Base-by-base conservation (phyloP, 1,140 invertebrate species). In the Cydia splendana region DNA sequence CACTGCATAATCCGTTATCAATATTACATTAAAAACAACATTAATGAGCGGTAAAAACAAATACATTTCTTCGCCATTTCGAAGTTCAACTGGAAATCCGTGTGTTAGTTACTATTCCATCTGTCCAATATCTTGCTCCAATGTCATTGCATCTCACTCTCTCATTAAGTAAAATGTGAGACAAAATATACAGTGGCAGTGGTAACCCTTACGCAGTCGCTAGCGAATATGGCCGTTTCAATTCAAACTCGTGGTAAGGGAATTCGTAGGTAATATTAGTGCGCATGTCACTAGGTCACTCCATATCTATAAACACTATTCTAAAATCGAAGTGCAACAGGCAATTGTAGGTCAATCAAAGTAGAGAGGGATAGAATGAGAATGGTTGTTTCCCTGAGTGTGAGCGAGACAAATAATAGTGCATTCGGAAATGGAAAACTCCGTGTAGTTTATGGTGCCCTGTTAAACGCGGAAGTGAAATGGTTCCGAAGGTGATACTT, bases 201-300 rank as follows among this genome's bases (percentile, higher is more conserved):
- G n/a, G n/a, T n/a, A n/a, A n/a, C n/a, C n/a, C n/a, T 2, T 30
- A 30, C 30, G 30, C 30, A 30, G 30, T 30, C 30, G 30, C 4
- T 30, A 30, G 30, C 2, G 30, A 38, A 38, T 38, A 38, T 38
- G 7, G 34, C 34, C 5, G 12, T 45, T 45, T 10, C 42, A 45
- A 13, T n/a, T 12, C 45, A 48, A 48, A 48, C 10, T 48, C 13
- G 45, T 13, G 45, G 20, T 65, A 18, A 20, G 24, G 65, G 9
- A 4, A 48, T 2, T 9, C 10, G 42, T n/a, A n/a, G n/a, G n/a
- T 13, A 48, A 48, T 7, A 51, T 15, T 51, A 53, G 15, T 53
- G 51, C 51, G 51, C 51, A 53, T 53, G 51, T 53, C 51, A n/a
- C 51, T 53, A 18, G 51, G 51, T 53, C 51, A 53, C 51, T 53